Evolutionary conservation across 2,113 vertebrate genomes (phyloP).

Genomic region (Copsychus sechellarum): DNA sequence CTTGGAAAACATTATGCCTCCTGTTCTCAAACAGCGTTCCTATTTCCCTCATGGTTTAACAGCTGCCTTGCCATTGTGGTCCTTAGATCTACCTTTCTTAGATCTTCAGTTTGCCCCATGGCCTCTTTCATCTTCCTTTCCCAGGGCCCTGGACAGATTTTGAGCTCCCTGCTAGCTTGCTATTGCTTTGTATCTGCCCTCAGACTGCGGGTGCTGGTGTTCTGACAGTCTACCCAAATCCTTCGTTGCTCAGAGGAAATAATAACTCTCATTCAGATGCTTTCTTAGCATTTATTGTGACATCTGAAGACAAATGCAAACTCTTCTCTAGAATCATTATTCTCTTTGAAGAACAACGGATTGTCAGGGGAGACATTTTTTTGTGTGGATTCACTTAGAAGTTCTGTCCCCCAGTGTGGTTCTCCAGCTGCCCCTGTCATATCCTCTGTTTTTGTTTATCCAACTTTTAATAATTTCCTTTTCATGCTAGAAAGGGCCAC

Average conservation of each 20-base stretch:
- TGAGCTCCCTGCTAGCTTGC: constrained; percentile 4
- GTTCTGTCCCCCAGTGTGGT: constrained; percentile 64
- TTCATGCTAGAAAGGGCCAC: constrained; percentile 57
- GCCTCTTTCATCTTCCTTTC: constrained; percentile 44
- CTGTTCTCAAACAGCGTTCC: background rate
- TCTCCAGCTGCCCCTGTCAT: constrained; percentile 64
- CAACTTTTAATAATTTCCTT: constrained; percentile 63
- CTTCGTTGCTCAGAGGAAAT: constrained; percentile 47
- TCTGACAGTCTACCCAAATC: constrained; percentile 47
- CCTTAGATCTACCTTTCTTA: constrained; percentile 45
- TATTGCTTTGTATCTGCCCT: constrained; percentile 16
- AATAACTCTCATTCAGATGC: constrained; percentile 58
- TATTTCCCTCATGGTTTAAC: background rate
- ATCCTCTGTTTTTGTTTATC: constrained; percentile 60
- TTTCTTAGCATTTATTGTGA: constrained; percentile 68
- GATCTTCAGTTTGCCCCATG: constrained; percentile 41
- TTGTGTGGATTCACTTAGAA: constrained; percentile 65
- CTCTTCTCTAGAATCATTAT: constrained; percentile 68
- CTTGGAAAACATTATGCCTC: constrained; percentile 17
- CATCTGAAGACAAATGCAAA: constrained; percentile 61
- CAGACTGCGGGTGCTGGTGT: background rate
- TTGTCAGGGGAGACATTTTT: constrained; percentile 67
- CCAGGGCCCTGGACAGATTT: background rate
- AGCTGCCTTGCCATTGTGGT: constrained; percentile 23
- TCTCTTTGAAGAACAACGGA: constrained; percentile 69